Evolutionary conservation across 2,888 invertebrate species (phyloP), one percentile per base, ranked within the genome.

Genomic region (Yponomeuta cagnagella): DNA sequence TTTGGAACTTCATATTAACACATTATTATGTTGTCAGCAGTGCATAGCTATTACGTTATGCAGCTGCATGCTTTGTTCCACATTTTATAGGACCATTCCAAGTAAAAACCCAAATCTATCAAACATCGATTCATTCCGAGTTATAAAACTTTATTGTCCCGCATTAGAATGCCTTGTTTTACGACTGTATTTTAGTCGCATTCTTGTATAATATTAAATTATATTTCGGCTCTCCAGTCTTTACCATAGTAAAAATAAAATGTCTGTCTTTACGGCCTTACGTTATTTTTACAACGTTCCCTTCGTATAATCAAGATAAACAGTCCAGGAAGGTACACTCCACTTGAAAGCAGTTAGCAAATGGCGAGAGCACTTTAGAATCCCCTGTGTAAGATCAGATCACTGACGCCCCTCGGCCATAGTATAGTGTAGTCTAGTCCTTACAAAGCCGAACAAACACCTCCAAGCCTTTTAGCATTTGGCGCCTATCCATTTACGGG

Each of bases 391-490:
- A 70, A 72, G 43, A 30, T 48, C 67, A 72, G 43, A 30, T 48
- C 67, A 31, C 67, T n/a, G 8, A 10, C 10, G 10, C 70, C 71
- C 72, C 75, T 75, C 74, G 77, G 77, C 80, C 82, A 85, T 85
- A 84, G 52, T 83, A 78, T 80, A 23, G 82, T 87, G 23, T 80
- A 83, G 83, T 84, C 85, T 86, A 58, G 52, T 58, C 52, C 87
- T 86, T 83, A 80, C 86, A 88, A 89, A 89, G 86, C 85, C 85
- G 75, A 82, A 83, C 81, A 87, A 83, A 83, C 84, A 83, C 84
- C 80, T 83, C 81, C 82, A 81, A 86, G 83, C 86, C 87, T 90
- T 89, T 90, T 89, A 90, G 81, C 85, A 82, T 86, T 85, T 86
- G 83, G 79, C 85, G 75, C 82, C 77, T 77, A 78, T 79, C 80